A percentile compares a stretch with the other conserved stretches of the same genome.
Conservation (phyloP, 1,140 invertebrate species). For the Caenorhabditis latens region DNA sequence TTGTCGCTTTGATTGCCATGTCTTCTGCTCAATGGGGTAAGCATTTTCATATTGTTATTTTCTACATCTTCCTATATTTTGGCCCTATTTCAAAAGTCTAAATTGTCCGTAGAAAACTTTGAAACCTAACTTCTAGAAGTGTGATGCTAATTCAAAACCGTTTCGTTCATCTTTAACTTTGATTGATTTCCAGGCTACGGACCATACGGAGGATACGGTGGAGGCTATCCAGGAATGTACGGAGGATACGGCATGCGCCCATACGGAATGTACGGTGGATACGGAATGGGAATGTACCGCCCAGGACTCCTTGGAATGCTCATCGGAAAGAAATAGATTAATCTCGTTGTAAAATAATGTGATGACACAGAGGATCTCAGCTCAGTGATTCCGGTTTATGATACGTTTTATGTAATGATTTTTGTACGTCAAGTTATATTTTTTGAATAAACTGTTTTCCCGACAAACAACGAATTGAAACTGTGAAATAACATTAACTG, state of each 20-base stretch:
- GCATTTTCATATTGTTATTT: slow-evolving; percentile 1
- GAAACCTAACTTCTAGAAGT: too few species aligned
- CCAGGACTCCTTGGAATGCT: slow-evolving; percentile 44
- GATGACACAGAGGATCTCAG: slow-evolving; percentile 37
- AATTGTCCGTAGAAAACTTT: background rate
- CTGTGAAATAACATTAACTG: too few species aligned
- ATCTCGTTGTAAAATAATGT: too few species aligned
- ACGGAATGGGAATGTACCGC: slow-evolving; percentile 41
- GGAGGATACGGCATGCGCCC: slow-evolving; percentile 26
- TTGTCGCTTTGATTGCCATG: slow-evolving; percentile 7
- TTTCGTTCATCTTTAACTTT: background rate
- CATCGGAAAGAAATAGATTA: slow-evolving; percentile 6
- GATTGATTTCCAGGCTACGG: slow-evolving; percentile 6
- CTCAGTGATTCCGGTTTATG: slow-evolving; percentile 1
- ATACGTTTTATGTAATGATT: background rate
- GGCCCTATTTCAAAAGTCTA: too few species aligned
- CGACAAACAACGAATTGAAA: too few species aligned
- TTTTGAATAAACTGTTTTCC: too few species aligned
- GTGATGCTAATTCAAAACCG: too few species aligned
- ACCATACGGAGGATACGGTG: slow-evolving; percentile 25
- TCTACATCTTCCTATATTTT: background rate
- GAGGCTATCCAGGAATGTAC: slow-evolving; percentile 29
- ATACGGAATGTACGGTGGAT: slow-evolving; percentile 44
- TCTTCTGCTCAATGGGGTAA: slow-evolving; percentile 29
- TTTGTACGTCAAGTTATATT: background rate